phyloP scores from a whole-genome alignment of 1,140 invertebrate species.

The Tachypleus tridentatus region DNA sequence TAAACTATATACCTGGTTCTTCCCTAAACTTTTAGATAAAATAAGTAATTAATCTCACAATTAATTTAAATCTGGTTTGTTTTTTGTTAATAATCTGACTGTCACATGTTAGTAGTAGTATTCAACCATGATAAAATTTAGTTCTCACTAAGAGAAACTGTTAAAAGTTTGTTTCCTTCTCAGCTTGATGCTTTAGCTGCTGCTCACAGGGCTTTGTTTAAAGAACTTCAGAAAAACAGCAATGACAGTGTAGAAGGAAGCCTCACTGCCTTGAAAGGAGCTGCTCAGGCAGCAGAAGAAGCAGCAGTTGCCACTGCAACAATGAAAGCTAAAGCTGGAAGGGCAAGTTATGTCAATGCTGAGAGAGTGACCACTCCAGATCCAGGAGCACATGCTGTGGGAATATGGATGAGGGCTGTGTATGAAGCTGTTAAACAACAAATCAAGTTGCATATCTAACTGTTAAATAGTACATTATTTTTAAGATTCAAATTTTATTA shows the following conservation, averaged over 20 bases:
- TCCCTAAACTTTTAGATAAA: too few relatives aligned
- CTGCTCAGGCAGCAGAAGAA: constrained; percentile 12
- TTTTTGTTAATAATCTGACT: not conserved
- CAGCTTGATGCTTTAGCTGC: not conserved
- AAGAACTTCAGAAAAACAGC: not conserved
- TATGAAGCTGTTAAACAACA: constrained; percentile 15
- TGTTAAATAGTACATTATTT: too few relatives aligned
- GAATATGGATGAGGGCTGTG: constrained; percentile 33
- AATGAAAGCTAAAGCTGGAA: constrained; percentile 43
- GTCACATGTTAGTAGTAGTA: not conserved
- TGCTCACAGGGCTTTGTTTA: constrained; percentile 3
- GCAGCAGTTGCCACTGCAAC: constrained; percentile 36
- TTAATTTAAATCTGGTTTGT: too few relatives aligned
- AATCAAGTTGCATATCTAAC: not conserved
- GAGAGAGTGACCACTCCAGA: constrained; percentile 31
- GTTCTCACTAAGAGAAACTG: not conserved
- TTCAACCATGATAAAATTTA: not conserved
- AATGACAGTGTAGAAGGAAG: not conserved
- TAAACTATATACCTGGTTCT: too few relatives aligned
- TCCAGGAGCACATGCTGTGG: constrained; percentile 36
- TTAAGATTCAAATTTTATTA: too few relatives aligned
- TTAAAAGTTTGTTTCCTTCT: not conserved
- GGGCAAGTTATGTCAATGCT: constrained; percentile 37
- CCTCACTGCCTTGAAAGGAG: constrained; percentile 1
- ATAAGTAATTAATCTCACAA: too few relatives aligned